These are phyloP conservation scores for Trogon melanurus DNA, from an alignment of 2,113 vertebrate genomes.

Conservation along the genomic window DNA sequence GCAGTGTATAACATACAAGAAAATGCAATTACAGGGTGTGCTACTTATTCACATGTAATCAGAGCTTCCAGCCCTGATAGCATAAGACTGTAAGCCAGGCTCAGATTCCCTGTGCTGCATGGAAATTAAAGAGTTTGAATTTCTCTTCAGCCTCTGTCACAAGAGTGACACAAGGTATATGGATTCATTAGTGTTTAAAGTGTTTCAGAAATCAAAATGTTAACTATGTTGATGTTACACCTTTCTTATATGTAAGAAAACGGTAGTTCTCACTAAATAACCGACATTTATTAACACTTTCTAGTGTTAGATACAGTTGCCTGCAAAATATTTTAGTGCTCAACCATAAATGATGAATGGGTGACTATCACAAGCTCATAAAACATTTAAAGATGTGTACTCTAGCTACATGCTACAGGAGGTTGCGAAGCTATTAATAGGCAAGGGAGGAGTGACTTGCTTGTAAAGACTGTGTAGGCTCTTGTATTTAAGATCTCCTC, in stretches of 20 bases:
- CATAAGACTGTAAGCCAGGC: not conserved
- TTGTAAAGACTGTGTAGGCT: not conserved
- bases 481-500: not conserved
- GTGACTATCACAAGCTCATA: not conserved
- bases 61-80: not conserved
- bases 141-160: not conserved
- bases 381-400: not conserved
- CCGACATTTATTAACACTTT: not conserved
- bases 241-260: not conserved
- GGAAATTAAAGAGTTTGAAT: not conserved
- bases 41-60: not conserved
- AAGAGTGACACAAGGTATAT: not conserved
- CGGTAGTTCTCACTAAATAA: not conserved
- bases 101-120: not conserved
- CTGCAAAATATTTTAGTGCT: not conserved
- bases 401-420: not conserved
- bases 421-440: not conserved
- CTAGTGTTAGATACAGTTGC: not conserved
- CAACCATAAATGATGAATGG: not conserved
- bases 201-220: not conserved
- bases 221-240: not conserved
- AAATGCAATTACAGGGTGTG: not conserved
- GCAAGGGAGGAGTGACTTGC: not conserved
- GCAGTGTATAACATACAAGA: not conserved
- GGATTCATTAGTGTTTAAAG: not conserved